Conservation (phyloP, 92 coral and sea anemone species). For the Micromussa lordhowensis region DNA sequence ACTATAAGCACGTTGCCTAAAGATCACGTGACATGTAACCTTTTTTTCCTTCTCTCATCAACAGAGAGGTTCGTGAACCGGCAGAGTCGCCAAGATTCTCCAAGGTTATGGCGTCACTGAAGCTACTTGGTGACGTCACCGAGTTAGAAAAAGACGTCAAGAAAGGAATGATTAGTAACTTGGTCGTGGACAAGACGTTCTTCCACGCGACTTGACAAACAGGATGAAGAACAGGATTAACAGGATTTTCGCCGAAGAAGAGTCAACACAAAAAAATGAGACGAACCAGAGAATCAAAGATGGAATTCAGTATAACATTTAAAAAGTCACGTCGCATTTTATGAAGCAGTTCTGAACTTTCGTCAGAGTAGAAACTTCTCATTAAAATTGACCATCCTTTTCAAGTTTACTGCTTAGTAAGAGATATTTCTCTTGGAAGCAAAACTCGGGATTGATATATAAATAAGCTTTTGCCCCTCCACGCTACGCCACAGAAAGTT, state of each 20-base stretch:
- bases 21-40: not conserved
- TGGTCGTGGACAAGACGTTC: constrained; percentile 71
- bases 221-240: not conserved
- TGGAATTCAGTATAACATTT: not conserved
- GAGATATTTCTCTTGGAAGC: too few relatives aligned
- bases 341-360: too few relatives aligned
- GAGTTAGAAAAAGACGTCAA: constrained; percentile 49
- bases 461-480: too few relatives aligned
- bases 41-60: not conserved
- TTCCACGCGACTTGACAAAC: constrained; percentile 47
- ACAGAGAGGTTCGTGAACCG: constrained; percentile 77
- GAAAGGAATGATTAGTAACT: constrained; percentile 63
- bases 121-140: constrained; percentile 68
- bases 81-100: constrained; percentile 73
- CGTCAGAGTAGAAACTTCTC: too few relatives aligned
- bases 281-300: not conserved
- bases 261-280: not conserved
- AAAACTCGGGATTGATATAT: too few relatives aligned
- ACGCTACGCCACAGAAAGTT: too few relatives aligned
- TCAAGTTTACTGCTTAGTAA: too few relatives aligned
- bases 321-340: too few relatives aligned
- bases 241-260: not conserved
- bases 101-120: constrained; percentile 62
- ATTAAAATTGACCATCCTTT: too few relatives aligned
- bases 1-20: not conserved